Base-by-base conservation (phyloP, 2,113 vertebrate genomes). In the Brachyistius frenatus region DNA sequence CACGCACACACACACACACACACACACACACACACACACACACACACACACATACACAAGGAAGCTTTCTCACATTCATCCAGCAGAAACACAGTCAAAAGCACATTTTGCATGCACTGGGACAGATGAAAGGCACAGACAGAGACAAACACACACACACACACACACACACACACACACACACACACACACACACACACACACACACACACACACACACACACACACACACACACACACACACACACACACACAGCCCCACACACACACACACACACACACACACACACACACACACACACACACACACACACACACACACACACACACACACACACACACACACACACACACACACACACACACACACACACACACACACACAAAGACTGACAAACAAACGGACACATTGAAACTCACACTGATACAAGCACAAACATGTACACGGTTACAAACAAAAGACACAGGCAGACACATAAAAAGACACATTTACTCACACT, bases 401-500 rank as follows among this genome's bases (percentile, higher is more conserved):
- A 78, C 14, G 63, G 30, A 61, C 66, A 70, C 36, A 66, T 56
- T 15, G 64, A 78, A 80, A 69, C 15, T 47, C 58, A 76, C 78
- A 5, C 5, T 31, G 36, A 68, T 50, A 54, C 76, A 81, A 70
- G 71, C 56, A 55, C 64, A 57, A 83, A 78, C 81, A 75, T 33
- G 73, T 49, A 44, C 35, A 16, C 1, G 13, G 11, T 14, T 52
- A 72, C 37, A 83, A 39, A 78, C 60, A 83, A 73, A 65, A 77
- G 37, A 78, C 5, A 69, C 39, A 74, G 52, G 76, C 61, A 72
- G 31, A 74, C 16, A n/a, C 32, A 75, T 39, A 55, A 66, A 76
- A 75, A 81, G 66, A 37, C 41, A 75, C 75, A 72, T 77, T 70
- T 65, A 67, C 75, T 81, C 69, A 56, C 32, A 73, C 11, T 76